These are phyloP conservation scores for Narcine bancroftii DNA, from an alignment of 2,113 vertebrate species.

Conservation along the genomic window DNA sequence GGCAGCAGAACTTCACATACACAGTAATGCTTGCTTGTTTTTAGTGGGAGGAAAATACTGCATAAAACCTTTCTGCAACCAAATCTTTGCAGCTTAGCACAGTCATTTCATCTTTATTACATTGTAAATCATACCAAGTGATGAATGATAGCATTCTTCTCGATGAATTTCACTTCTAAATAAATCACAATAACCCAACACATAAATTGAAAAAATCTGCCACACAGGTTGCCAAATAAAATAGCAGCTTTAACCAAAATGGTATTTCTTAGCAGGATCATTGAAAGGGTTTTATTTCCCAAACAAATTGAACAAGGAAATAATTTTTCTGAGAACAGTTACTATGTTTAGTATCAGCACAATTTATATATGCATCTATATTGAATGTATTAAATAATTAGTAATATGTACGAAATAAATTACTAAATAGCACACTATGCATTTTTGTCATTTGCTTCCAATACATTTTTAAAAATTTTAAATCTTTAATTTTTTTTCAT, in stretches of 20 bases:
- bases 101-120: not conserved
- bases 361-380: not conserved
- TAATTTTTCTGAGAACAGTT: not conserved
- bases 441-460: not conserved
- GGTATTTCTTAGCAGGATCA: not conserved
- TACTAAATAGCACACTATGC: not conserved
- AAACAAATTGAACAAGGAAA: not conserved
- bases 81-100: not conserved
- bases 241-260: not conserved
- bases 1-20: conserved; percentile 28
- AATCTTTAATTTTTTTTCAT: no score
- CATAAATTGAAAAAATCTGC: not conserved
- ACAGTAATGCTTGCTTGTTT: not conserved
- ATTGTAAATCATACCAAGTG: not conserved
- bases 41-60: not conserved
- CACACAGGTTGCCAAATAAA: not conserved
- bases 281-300: not conserved
- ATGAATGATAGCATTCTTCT: not conserved
- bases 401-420: not conserved
- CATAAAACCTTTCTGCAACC: not conserved
- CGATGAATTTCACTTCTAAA: not conserved
- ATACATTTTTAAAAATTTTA: no score
- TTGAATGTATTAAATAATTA: not conserved
- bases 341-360: not conserved
- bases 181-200: not conserved